Evolutionary conservation across 1,140 invertebrate species (phyloP).

Genomic region (Aphis gossypii): DNA sequence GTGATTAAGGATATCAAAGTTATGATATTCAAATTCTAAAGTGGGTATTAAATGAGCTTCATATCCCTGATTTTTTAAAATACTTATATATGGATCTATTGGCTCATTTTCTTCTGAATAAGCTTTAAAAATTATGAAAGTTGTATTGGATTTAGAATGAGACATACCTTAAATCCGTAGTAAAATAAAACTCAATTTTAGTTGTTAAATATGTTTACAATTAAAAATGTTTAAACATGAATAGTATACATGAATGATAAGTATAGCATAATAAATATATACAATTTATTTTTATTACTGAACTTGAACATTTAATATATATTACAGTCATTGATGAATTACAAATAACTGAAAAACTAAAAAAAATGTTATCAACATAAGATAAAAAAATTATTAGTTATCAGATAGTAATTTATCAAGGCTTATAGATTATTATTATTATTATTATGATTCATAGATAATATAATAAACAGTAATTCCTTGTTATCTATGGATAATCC

Average conservation of each 20-base stretch:
- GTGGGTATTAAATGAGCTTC: conserved; percentile 13
- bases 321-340: not conserved
- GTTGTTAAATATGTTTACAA: not conserved
- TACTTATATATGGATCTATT: conserved; percentile 25
- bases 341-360: not conserved
- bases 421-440: too few relatives aligned
- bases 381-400: not conserved
- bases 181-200: not conserved
- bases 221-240: not conserved
- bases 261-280: too few relatives aligned
- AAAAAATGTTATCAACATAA: not conserved
- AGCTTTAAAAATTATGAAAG: conserved; percentile 48
- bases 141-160: not conserved
- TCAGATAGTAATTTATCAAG: too few relatives aligned
- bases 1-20: not conserved
- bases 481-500: too few relatives aligned
- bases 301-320: not conserved
- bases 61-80: conserved; percentile 12
- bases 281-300: not conserved
- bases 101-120: conserved; percentile 29
- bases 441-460: too few relatives aligned
- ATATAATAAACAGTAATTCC: too few relatives aligned
- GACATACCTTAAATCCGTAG: not conserved
- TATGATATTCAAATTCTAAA: conserved; percentile 51
- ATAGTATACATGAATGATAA: too few relatives aligned